Percentiles rank a stretch among this genome's conserved stretches.
These are phyloP conservation scores for Drosophila bipectinata DNA, from an alignment of 1,140 invertebrate genomes.

Conservation along the genomic window DNA sequence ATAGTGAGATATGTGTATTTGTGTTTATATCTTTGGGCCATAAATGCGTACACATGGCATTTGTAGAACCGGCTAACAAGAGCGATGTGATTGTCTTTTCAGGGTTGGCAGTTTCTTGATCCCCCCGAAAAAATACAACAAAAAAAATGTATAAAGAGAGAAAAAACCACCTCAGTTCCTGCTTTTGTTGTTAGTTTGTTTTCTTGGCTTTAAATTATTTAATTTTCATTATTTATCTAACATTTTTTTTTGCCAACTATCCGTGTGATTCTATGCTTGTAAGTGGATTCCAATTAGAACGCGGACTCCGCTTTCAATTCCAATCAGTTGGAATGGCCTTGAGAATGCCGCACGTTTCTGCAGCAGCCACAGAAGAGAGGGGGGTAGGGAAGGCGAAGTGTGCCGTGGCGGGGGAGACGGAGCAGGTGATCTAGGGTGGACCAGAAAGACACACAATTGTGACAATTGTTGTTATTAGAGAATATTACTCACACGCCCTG, in stretches of 20 bases:
- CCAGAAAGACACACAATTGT: not conserved
- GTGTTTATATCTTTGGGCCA: constrained; percentile 2
- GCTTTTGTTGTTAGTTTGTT: constrained; percentile 17
- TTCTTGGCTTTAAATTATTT: constrained; percentile 3
- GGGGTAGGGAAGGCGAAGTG: not conserved
- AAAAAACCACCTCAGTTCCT: constrained; percentile 39
- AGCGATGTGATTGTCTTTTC: constrained; percentile 19
- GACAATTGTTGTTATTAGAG: not conserved
- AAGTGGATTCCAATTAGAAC: constrained; percentile 53
- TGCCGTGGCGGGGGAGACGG: not conserved
- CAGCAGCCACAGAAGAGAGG: constrained; percentile 13
- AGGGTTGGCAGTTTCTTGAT: constrained; percentile 61
- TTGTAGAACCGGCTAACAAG: constrained; percentile 52
- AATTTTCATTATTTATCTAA: not conserved
- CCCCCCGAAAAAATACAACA: constrained; percentile 6
- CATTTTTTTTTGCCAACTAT: not conserved
- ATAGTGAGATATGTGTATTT: not conserved
- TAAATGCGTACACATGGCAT: constrained; percentile 39
- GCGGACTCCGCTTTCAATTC: constrained; percentile 35
- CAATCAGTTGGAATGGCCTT: constrained; percentile 31
- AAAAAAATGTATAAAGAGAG: not conserved
- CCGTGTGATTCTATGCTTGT: constrained; percentile 33
- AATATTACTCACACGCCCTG: constrained; percentile 14
- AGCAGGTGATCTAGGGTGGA: constrained; percentile 8
- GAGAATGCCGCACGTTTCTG: constrained; percentile 35